Evolutionary conservation across 2,113 vertebrate genomes (phyloP).

Genomic region (Ochotona princeps): DNA sequence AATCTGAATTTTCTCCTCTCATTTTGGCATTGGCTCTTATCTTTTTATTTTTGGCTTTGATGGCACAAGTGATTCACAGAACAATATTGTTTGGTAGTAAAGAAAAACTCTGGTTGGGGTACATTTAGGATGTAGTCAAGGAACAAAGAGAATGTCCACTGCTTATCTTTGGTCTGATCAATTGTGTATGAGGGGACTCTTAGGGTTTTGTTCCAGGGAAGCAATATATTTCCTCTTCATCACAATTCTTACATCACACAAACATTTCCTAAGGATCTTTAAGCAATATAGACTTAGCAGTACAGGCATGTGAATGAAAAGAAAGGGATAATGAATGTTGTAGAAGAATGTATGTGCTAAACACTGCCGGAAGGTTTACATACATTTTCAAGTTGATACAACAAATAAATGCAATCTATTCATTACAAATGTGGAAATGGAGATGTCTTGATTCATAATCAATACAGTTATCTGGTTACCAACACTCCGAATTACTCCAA

Average conservation of each 20-base stretch:
- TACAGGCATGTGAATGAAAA: not conserved
- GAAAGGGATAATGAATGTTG: slow-evolving; percentile 32
- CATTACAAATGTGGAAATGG: not conserved
- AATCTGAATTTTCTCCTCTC: not conserved
- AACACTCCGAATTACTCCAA: not conserved
- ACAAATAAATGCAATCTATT: not conserved
- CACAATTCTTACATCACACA: not conserved
- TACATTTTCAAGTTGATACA: slow-evolving; percentile 2
- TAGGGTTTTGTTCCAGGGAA: not conserved
- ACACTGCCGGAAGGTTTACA: slow-evolving; percentile 34
- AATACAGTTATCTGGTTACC: not conserved
- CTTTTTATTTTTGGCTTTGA: not conserved
- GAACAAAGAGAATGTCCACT: not conserved
- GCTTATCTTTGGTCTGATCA: not conserved
- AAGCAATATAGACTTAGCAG: not conserved
- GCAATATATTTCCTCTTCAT: not conserved
- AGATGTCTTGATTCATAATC: not conserved
- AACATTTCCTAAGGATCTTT: not conserved
- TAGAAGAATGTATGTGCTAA: not conserved
- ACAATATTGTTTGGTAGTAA: not conserved
- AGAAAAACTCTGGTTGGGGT: not conserved
- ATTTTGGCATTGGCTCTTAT: rapidly evolving
- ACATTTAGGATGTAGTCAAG: not conserved
- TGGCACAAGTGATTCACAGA: not conserved
- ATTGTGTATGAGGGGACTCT: not conserved